Evolutionary conservation across 2,797 vertebrate genomes (phyloP), one percentile per base, ranked within the genome.

Genomic region (Clangula hyemalis): DNA sequence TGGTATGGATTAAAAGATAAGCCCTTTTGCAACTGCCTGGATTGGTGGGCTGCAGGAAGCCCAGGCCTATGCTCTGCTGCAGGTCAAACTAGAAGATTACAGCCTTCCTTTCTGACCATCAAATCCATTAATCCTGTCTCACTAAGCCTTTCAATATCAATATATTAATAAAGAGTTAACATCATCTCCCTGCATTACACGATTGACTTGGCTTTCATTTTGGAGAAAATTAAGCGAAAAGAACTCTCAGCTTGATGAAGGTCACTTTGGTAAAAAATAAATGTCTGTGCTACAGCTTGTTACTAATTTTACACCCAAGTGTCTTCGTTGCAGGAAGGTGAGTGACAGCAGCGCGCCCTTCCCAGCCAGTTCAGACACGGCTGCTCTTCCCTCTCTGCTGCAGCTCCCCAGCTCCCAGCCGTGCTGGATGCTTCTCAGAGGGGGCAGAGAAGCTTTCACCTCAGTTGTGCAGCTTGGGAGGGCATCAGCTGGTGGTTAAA

Each of bases 131-230:
- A 89, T 82, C 93, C 95, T 91, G 57, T 87, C 94, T 93, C 15
- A 4, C 77, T 91, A 93, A 97, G 86, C 87, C 77, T 87, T 96
- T 72, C 68, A 92, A 79, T 94, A 92, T 74, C 84, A 80, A 81
- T 93, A 94, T 84, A 75, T 91, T 86, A 95, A 93, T 96, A 96
- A 97, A 96, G 88, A 92, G 78, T 87, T 96, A 90, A 89, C 57
- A 71, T 80, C 56, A 43, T 88, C 77, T 93, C 39, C 60, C 76
- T 79, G 90, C 77, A 68, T 80, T 85, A 88, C 4, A 25, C 51
- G 53, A 89, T 69, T 90, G 85, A 88, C 83, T 96, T 85, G 86
- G 22, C 85, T 91, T 91, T 94, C 65, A 74, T 87, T 96, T 78
- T 68, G 71, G 49, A 79, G 91, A 81, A 90, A 94, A 71, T 8